Evolutionary conservation across 2,113 vertebrate species (phyloP).

Genomic region (Dipodomys stephensi): DNA sequence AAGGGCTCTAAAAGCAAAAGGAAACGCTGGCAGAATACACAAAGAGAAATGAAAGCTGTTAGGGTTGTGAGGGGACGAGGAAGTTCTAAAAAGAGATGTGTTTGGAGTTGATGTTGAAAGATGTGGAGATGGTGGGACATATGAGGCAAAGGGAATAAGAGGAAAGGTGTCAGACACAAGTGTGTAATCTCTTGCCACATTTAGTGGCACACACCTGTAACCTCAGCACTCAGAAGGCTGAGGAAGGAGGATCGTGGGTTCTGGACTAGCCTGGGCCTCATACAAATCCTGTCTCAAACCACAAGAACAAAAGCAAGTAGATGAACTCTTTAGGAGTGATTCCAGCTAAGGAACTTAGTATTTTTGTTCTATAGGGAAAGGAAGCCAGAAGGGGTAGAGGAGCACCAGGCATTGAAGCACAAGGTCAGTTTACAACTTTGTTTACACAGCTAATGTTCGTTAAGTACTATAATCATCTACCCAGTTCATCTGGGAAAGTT

Average conservation of each 20-base stretch:
- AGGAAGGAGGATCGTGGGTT: too few relatives aligned
- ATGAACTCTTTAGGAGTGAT: background rate
- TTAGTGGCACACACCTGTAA: too few relatives aligned
- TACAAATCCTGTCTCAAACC: too few relatives aligned
- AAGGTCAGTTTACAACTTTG: background rate
- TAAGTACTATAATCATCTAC: background rate
- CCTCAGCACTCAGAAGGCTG: too few relatives aligned
- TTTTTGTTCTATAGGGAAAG: background rate
- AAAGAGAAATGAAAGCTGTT: background rate
- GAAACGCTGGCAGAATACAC: background rate
- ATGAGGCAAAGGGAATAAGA: background rate
- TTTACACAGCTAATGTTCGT: background rate
- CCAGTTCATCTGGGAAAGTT: background rate
- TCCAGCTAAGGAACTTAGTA: background rate
- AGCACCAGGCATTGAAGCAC: background rate
- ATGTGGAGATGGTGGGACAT: background rate
- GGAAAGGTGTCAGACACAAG: background rate
- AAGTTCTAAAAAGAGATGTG: background rate
- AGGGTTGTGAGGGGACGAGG: background rate
- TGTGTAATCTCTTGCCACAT: background rate
- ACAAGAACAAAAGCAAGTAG: too few relatives aligned
- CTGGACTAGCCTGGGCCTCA: too few relatives aligned
- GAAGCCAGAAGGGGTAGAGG: background rate
- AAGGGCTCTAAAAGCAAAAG: background rate
- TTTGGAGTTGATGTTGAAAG: slow-evolving; percentile 6